Evolutionary conservation across 1,140 invertebrate genomes (phyloP).

Genomic region (Hyles euphorbiae): DNA sequence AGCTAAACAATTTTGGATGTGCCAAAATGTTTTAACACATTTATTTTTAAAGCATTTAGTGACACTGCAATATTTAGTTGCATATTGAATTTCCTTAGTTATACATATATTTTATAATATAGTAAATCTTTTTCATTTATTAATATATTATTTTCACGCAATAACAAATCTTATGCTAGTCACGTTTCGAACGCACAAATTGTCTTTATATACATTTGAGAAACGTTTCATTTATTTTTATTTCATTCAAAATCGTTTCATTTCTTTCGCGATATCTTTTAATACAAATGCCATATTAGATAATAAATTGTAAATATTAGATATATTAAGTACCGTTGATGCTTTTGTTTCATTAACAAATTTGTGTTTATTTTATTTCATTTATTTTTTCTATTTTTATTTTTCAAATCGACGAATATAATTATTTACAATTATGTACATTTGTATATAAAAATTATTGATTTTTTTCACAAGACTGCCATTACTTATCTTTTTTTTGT

Average conservation of each 20-base stretch:
- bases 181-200: slow-evolving; percentile 64
- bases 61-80: slow-evolving; percentile 60
- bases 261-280: slow-evolving; percentile 38
- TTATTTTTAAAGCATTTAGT: slow-evolving; percentile 60
- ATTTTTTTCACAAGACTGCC: slow-evolving; percentile 68
- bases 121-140: slow-evolving; percentile 35
- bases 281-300: slow-evolving; percentile 70
- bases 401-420: slow-evolving; percentile 31
- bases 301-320: slow-evolving; percentile 55
- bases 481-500: slow-evolving; percentile 55
- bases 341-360: slow-evolving; percentile 42
- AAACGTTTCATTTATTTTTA: slow-evolving; percentile 29
- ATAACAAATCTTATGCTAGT: slow-evolving; percentile 74
- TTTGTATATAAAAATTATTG: slow-evolving; percentile 23
- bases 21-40: slow-evolving; percentile 64
- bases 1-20: slow-evolving; percentile 67
- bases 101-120: slow-evolving; percentile 18
- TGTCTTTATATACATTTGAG: slow-evolving; percentile 20
- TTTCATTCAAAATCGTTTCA: slow-evolving; percentile 49
- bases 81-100: slow-evolving; percentile 19
- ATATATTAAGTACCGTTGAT: slow-evolving; percentile 50
- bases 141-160: slow-evolving; percentile 53
- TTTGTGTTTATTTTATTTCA: neutral
- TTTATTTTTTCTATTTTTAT: slow-evolving; percentile 10
- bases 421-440: slow-evolving; percentile 58